phyloP scores from a whole-genome alignment of 2,113 vertebrate genomes.

The Datnioides undecimradiatus region DNA sequence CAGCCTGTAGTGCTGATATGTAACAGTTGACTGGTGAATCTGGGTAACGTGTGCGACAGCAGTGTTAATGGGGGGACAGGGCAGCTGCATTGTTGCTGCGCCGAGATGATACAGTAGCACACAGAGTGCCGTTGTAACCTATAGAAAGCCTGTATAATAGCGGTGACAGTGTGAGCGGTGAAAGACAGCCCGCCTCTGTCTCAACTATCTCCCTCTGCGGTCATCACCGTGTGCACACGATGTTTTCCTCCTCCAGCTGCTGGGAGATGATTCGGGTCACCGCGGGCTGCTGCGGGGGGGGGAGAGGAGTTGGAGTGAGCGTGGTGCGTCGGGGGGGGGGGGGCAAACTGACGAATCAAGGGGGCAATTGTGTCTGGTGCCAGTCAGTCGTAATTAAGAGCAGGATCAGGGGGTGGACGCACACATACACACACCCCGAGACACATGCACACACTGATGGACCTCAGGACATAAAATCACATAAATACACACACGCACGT shows the following conservation, averaged over 20 bases:
- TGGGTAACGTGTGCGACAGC: constrained; percentile 57
- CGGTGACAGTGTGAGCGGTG: constrained; percentile 58
- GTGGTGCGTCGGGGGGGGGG: constrained; percentile 80
- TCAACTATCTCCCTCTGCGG: constrained; percentile 46
- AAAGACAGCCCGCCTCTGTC: constrained; percentile 64
- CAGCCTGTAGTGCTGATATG: constrained; percentile 32
- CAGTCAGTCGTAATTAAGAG: constrained; percentile 99
- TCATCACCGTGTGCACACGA: constrained; percentile 40
- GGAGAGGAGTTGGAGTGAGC: too few relatives aligned
- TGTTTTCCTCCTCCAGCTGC: constrained; percentile 88
- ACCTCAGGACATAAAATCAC: constrained; percentile 62
- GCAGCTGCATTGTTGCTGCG: constrained; percentile 15
- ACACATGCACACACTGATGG: constrained; percentile 50
- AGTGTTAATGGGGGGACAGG: constrained; percentile 60
- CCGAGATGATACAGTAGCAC: constrained; percentile 52
- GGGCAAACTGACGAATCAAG: constrained; percentile 95
- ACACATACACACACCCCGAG: constrained; percentile 40
- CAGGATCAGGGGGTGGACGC: constrained; percentile 86
- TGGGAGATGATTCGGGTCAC: constrained; percentile 96
- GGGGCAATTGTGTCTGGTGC: constrained; percentile 97
- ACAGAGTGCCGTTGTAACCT: constrained; percentile 66
- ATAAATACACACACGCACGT: constrained; percentile 50
- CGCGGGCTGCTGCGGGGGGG: constrained; percentile 85
- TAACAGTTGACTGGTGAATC: constrained; percentile 49
- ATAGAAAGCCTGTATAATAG: constrained; percentile 51